phyloP scores from a whole-genome alignment of 2,113 vertebrate genomes.

The Beaufortia kweichowensis region DNA sequence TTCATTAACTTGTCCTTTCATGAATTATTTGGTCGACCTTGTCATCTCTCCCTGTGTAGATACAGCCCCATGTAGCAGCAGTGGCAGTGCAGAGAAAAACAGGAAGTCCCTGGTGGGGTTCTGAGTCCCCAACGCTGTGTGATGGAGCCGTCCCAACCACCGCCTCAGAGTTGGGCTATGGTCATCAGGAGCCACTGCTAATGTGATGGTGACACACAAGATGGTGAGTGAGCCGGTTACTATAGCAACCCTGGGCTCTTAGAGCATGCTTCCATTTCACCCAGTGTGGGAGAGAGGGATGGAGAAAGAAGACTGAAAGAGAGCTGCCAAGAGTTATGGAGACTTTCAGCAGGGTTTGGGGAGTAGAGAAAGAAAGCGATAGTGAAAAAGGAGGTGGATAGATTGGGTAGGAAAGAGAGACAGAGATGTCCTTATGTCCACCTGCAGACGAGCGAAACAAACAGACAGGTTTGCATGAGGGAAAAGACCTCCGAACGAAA shows the following conservation, averaged over 20 bases:
- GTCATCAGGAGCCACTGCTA: slow-evolving; percentile 60
- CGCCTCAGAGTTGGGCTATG: slow-evolving; percentile 59
- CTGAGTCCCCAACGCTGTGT: slow-evolving; percentile 49
- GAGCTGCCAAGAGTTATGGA: slow-evolving; percentile 42
- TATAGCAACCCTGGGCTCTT: slow-evolving; percentile 74
- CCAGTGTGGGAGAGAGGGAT: slow-evolving; percentile 68
- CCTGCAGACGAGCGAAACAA: neutral
- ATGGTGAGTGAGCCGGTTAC: slow-evolving; percentile 77
- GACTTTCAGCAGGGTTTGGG: slow-evolving; percentile 6
- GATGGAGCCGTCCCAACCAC: slow-evolving; percentile 50
- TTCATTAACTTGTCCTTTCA: slow-evolving; percentile 44
- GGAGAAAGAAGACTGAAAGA: slow-evolving; percentile 58
- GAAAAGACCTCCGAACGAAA: slow-evolving; percentile 12
- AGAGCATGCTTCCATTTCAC: slow-evolving; percentile 72
- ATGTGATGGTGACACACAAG: slow-evolving; percentile 64
- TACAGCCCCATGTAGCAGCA: slow-evolving; percentile 37
- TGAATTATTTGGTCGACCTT: slow-evolving; percentile 43
- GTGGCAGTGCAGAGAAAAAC: slow-evolving; percentile 30
- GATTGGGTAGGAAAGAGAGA: slow-evolving; percentile 58
- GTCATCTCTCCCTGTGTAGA: slow-evolving; percentile 47
- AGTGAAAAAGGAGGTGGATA: slow-evolving; percentile 26
- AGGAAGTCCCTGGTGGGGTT: slow-evolving; percentile 28
- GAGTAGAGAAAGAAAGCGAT: slow-evolving; percentile 59
- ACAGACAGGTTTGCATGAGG: neutral
- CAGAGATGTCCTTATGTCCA: slow-evolving; percentile 37